Evolutionary conservation across 2,888 invertebrate genomes (phyloP), one percentile per base, ranked within the genome.

Genomic region (Silvanus unidentatus): DNA sequence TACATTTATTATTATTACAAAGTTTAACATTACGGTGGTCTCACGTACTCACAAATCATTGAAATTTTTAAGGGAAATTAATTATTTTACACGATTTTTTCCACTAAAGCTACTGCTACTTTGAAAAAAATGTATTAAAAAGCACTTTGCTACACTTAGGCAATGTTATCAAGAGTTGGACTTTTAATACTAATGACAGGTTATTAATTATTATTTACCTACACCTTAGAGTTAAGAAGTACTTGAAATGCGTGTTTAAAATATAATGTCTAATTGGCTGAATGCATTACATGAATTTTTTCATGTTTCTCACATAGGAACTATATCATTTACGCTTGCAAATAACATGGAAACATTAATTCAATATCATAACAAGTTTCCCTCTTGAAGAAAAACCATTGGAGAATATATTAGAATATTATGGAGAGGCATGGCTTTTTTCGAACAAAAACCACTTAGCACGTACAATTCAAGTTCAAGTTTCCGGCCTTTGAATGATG

Each of bases 381-480:
- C n/a, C n/a, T n/a, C n/a, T n/a, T n/a, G n/a, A n/a, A n/a, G n/a
- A n/a, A n/a, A n/a, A n/a, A n/a, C n/a, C n/a, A n/a, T 22, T 22
- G 8, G 3, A 22, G 8, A 22, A 22, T 22, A 5, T 22, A 22
- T 5, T 5, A 22, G 3, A 22, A 22, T 22, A 22, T 22, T 22
- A 22, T 22, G 8, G 8, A 5, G 8, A 22, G 8, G 22, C 22
- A n/a, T n/a, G 22, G 22, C 22, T 55, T 50, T 56, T 54, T 55
- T 49, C 47, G 54, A 53, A 47, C 47, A 47, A 44, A 45, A 50
- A 53, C 48, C 48, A 53, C 50, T 50, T 49, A 46, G 47, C 58
- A 60, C 57, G 58, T 57, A 59, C 48, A 42, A 44, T 52, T 57
- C 52, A 55, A 53, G 55, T 54, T 52, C 53, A 51, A 53, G 54